Evolutionary conservation across 2,113 vertebrate genomes (phyloP).

Genomic region (Haemorhous mexicanus): DNA sequence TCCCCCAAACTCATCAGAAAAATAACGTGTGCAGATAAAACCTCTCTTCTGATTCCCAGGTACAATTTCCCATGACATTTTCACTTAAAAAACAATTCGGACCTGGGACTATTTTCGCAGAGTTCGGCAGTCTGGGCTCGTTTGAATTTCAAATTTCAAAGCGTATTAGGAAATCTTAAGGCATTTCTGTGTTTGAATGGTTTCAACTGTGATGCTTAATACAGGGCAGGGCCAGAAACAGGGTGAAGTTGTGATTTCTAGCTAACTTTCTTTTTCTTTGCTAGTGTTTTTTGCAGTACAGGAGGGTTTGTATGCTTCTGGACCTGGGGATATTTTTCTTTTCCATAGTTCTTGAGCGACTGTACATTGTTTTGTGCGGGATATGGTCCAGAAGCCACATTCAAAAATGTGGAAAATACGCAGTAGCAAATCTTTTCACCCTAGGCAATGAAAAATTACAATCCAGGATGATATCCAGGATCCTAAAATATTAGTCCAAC

Average conservation of each 20-base stretch:
- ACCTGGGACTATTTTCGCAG: background rate
- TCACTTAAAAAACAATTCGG: background rate
- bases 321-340: background rate
- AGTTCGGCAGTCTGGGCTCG: background rate
- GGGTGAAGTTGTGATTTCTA: background rate
- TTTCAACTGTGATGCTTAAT: background rate
- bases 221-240: background rate
- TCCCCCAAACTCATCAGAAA: background rate
- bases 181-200: background rate
- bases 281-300: background rate
- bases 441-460: constrained; percentile 30
- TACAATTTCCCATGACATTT: background rate
- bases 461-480: background rate
- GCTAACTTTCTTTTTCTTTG: background rate
- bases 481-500: background rate
- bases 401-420: background rate
- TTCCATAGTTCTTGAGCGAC: background rate
- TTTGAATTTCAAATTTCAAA: constrained; percentile 21
- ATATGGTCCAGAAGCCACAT: background rate
- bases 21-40: constrained; percentile 9
- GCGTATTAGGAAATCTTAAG: background rate
- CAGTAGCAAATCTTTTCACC: background rate
- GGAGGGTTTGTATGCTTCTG: background rate
- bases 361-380: background rate
- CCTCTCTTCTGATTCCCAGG: background rate